Evolutionary conservation across 2,113 vertebrate species (phyloP).

Genomic region (Saguinus midas): DNA sequence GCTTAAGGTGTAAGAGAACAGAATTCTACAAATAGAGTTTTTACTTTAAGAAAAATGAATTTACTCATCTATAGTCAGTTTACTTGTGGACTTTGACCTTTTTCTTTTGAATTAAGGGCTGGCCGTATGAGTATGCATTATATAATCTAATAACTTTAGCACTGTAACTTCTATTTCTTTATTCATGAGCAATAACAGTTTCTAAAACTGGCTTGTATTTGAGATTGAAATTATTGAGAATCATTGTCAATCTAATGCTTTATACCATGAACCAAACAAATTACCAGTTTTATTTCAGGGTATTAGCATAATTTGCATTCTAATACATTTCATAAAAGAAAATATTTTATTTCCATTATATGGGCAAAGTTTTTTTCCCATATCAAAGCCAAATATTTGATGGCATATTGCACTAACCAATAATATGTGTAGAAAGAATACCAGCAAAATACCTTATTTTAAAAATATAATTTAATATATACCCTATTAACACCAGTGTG

Average conservation of each 20-base stretch:
- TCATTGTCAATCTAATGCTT: constrained; percentile 14
- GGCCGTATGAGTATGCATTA: background rate
- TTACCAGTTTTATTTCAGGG: constrained; percentile 20
- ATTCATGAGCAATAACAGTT: constrained; percentile 20
- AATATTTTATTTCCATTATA: constrained; percentile 42
- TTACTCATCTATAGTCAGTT: background rate
- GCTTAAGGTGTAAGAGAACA: background rate
- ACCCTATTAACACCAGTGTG: background rate
- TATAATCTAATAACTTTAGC: background rate
- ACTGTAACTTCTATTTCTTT: background rate
- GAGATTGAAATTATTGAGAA: constrained; percentile 22
- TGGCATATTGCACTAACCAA: background rate
- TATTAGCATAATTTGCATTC: constrained; percentile 43
- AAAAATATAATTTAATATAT: constrained; percentile 39
- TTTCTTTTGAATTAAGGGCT: background rate
- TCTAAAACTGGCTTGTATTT: constrained; percentile 8
- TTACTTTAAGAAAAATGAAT: background rate
- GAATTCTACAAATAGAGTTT: background rate
- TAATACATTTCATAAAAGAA: constrained; percentile 32
- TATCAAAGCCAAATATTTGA: background rate
- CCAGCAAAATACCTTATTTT: constrained; percentile 31
- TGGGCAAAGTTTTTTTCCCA: background rate
- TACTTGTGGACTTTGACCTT: background rate
- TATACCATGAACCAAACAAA: constrained; percentile 7
- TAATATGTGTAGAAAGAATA: constrained; percentile 28